Evolutionary conservation across 2,888 invertebrate genomes (phyloP).

Genomic region (Leptinotarsa juncta): DNA sequence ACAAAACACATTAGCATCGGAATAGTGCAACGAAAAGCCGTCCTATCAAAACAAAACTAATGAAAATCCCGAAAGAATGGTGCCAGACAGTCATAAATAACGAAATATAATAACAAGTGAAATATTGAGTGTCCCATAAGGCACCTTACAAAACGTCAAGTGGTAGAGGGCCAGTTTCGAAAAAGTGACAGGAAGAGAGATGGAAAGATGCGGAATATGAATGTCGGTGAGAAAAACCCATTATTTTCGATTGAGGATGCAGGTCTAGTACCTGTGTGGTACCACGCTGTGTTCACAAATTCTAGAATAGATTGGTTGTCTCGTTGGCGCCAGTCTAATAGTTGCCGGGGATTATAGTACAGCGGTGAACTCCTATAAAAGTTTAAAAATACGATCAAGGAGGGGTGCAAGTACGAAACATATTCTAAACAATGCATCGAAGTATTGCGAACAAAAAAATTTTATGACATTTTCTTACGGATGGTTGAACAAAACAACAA

Average conservation of each 20-base stretch:
- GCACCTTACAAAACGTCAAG: slow-evolving; percentile 37
- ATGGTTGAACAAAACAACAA: too few relatives aligned
- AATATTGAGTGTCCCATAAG: slow-evolving; percentile 38
- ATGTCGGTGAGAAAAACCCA: slow-evolving; percentile 11
- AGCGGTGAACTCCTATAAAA: too few relatives aligned
- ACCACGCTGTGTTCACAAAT: slow-evolving; percentile 52
- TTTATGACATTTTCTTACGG: too few relatives aligned
- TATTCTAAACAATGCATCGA: too few relatives aligned
- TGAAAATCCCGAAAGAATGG: slow-evolving; percentile 30
- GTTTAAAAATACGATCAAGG: background rate
- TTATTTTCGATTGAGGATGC: background rate
- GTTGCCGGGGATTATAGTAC: slow-evolving; percentile 38
- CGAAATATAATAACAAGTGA: slow-evolving; percentile 32
- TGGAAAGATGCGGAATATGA: background rate
- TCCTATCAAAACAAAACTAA: slow-evolving; percentile 36
- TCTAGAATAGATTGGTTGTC: slow-evolving; percentile 50
- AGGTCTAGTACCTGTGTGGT: slow-evolving; percentile 40
- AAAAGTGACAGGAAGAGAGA: slow-evolving; percentile 21
- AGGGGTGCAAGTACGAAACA: background rate
- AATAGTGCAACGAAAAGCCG: slow-evolving; percentile 22
- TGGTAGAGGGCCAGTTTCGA: slow-evolving; percentile 18
- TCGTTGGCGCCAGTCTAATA: slow-evolving; percentile 52
- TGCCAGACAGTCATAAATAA: slow-evolving; percentile 33
- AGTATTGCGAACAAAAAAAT: too few relatives aligned
- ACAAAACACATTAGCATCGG: slow-evolving; percentile 33